A percentile compares a stretch with the other conserved stretches of the same genome.
Conservation (phyloP, 2,113 vertebrate genomes). For the Cyprinus carpio region DNA sequence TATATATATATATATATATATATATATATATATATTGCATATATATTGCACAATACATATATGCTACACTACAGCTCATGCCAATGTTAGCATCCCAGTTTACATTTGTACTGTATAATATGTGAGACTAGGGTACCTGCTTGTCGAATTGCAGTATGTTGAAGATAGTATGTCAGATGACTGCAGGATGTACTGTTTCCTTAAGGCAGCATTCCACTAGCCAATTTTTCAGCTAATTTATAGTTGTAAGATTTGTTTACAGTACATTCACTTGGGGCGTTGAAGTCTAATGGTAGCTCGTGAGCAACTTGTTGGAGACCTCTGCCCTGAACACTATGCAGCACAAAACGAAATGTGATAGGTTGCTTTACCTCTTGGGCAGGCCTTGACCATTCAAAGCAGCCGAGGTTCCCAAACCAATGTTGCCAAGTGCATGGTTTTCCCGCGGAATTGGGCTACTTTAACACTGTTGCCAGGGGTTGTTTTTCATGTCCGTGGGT, state of each 20-base stretch:
- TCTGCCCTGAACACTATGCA: too few relatives aligned
- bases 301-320: too few relatives aligned
- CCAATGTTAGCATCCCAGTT: neutral
- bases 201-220: neutral
- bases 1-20: too few relatives aligned
- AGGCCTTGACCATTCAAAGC: too few relatives aligned
- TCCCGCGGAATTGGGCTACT: too few relatives aligned
- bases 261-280: neutral
- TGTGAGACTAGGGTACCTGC: neutral
- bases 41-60: neutral
- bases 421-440: too few relatives aligned
- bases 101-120: neutral
- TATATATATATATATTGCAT: neutral
- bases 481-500: too few relatives aligned
- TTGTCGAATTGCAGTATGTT: neutral
- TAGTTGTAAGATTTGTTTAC: neutral
- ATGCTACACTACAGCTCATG: constrained; percentile 10
- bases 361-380: too few relatives aligned
- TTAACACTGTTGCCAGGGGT: too few relatives aligned
- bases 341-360: too few relatives aligned
- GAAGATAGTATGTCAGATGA: neutral
- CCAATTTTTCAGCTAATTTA: neutral
- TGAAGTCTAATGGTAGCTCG: neutral
- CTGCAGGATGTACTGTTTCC: neutral
- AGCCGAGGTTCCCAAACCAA: too few relatives aligned